phyloP scores from a whole-genome alignment of 2,797 vertebrate genomes.

The Sorex maritimensis region DNA sequence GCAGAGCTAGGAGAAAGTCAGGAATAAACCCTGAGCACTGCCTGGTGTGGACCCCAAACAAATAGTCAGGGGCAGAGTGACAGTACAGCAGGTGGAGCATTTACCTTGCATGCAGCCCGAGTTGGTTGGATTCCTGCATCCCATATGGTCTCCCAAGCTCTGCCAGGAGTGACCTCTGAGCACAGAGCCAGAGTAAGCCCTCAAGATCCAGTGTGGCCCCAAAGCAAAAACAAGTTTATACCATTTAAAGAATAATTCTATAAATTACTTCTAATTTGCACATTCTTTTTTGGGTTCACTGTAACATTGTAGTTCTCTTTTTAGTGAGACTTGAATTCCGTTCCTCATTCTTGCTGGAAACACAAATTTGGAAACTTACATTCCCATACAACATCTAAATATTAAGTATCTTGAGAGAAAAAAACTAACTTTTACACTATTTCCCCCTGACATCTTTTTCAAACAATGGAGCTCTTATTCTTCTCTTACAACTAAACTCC shows the following conservation, averaged over 20 bases:
- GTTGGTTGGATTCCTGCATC: too few relatives aligned
- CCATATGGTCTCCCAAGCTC: too few relatives aligned
- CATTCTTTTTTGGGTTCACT: conserved; percentile 19
- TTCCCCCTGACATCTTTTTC: not conserved
- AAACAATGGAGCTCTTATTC: not conserved
- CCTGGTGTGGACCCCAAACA: too few relatives aligned
- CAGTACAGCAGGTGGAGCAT: too few relatives aligned
- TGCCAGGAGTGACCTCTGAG: too few relatives aligned
- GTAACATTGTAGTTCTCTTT: not conserved
- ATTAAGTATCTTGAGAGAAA: not conserved
- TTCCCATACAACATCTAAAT: not conserved
- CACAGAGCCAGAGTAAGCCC: too few relatives aligned
- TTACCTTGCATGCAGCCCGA: too few relatives aligned
- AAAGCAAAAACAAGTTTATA: conserved; percentile 19
- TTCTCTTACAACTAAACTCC: not conserved
- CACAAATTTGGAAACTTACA: conserved; percentile 29
- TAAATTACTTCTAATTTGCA: not conserved
- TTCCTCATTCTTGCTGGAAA: not conserved
- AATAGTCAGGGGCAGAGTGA: too few relatives aligned
- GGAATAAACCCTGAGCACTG: too few relatives aligned
- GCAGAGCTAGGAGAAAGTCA: too few relatives aligned
- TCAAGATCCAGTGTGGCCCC: too few relatives aligned
- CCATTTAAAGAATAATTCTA: conserved; percentile 47
- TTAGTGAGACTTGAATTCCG: not conserved
- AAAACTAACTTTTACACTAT: not conserved